phyloP scores from a whole-genome alignment of 2,888 invertebrate species.

The Eustalomyia histrio region DNA sequence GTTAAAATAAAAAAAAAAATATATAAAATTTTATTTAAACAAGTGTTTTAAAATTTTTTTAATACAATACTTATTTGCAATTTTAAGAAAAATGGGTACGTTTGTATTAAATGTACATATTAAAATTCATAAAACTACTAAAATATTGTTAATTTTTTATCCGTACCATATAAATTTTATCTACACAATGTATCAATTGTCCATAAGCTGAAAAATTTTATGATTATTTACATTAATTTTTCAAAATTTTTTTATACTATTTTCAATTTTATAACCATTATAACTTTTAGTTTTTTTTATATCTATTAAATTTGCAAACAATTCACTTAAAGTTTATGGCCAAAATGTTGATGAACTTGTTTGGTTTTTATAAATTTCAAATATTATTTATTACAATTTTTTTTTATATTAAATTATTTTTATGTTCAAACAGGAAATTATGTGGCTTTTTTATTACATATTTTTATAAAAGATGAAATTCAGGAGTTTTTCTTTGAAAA shows the following conservation, averaged over 20 bases:
- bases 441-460: neutral
- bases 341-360: slow-evolving; percentile 62
- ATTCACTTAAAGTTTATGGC: slow-evolving; percentile 57
- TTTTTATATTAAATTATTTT: neutral
- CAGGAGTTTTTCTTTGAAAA: neutral
- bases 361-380: neutral
- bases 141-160: too few species aligned
- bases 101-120: neutral
- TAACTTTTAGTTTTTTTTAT: slow-evolving; percentile 22
- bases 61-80: neutral
- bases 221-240: too few species aligned
- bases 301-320: neutral
- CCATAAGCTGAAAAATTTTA: too few species aligned
- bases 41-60: slow-evolving; percentile 47
- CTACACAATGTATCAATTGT: too few species aligned
- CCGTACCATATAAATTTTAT: too few species aligned
- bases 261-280: slow-evolving; percentile 35
- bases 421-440: neutral
- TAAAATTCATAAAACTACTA: neutral
- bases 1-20: slow-evolving; percentile 41
- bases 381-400: neutral
- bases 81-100: neutral
- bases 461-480: neutral
- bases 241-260: neutral
- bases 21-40: slow-evolving; percentile 41